Conservation (phyloP, 2,888 invertebrate genomes). For the Platerodrilus igneus region DNA sequence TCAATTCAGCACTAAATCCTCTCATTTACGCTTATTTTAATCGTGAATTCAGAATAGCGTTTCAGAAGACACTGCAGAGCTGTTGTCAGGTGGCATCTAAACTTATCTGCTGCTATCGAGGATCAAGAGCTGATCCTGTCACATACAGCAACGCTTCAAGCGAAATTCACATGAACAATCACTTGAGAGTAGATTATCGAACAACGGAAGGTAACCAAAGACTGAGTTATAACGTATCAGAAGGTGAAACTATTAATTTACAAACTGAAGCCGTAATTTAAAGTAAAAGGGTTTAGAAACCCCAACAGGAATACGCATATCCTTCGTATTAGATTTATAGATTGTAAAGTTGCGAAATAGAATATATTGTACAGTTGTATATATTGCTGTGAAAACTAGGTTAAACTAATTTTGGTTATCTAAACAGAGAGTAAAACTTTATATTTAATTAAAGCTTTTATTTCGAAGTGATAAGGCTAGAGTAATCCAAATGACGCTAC, state of each 20-base stretch:
- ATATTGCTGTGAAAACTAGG: too few species aligned
- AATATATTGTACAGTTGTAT: too few species aligned
- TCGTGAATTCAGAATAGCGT: conserved; percentile 92
- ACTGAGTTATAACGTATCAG: conserved; percentile 45
- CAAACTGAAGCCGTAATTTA: conserved; percentile 46
- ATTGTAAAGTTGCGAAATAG: too few species aligned
- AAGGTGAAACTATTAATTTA: conserved; percentile 46
- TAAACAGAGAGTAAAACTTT: too few species aligned
- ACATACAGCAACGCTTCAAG: conserved; percentile 71
- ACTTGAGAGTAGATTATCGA: conserved; percentile 42
- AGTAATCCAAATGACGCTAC: too few species aligned
- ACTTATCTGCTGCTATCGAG: conserved; percentile 45
- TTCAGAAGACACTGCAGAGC: conserved; percentile 79
- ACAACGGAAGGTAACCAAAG: conserved; percentile 36
- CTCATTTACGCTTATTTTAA: conserved; percentile 97
- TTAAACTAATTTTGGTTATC: too few species aligned
- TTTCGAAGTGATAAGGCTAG: too few species aligned
- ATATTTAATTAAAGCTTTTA: too few species aligned
- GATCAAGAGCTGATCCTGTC: conserved; percentile 51
- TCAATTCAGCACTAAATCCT: conserved; percentile 94
- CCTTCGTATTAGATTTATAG: too few species aligned
- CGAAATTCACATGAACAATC: conserved; percentile 69
- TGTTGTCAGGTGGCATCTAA: conserved; percentile 57
- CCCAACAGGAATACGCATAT: too few species aligned
- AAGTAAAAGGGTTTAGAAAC: conserved; percentile 17